These are phyloP conservation scores for Fistularia tabacaria DNA, from an alignment of 2,797 vertebrate species.

Conservation along the genomic window DNA sequence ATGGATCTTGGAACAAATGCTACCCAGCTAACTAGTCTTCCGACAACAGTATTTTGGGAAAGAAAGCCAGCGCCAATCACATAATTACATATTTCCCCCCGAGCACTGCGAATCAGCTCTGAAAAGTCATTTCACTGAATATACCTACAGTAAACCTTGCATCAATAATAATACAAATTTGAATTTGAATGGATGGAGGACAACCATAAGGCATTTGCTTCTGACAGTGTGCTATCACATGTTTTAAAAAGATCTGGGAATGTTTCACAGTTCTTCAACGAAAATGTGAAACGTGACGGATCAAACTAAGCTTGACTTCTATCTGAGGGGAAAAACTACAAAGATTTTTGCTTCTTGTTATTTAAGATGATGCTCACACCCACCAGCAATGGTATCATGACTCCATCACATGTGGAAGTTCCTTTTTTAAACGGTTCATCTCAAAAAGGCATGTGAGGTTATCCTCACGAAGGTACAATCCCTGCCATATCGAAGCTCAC, in stretches of 20 bases:
- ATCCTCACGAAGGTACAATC: slow-evolving; percentile 54
- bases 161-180: too few species aligned
- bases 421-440: slow-evolving; percentile 46
- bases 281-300: not conserved
- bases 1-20: too few species aligned
- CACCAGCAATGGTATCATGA: slow-evolving; percentile 32
- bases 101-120: too few species aligned
- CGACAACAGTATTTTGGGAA: too few species aligned
- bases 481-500: slow-evolving; percentile 51
- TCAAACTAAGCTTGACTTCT: not conserved
- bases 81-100: too few species aligned
- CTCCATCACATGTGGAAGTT: slow-evolving; percentile 20
- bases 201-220: not conserved
- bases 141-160: too few species aligned
- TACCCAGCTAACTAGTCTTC: too few species aligned
- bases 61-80: too few species aligned
- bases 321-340: not conserved
- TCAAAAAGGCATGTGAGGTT: slow-evolving; percentile 58
- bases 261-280: not conserved
- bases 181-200: not conserved
- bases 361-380: slow-evolving; percentile 25
- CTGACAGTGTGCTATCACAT: not conserved
- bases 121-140: too few species aligned
- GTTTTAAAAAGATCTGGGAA: not conserved
- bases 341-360: not conserved